Evolutionary conservation across 2,888 invertebrate genomes (phyloP).

Genomic region (Peribatodes rhomboidaria): DNA sequence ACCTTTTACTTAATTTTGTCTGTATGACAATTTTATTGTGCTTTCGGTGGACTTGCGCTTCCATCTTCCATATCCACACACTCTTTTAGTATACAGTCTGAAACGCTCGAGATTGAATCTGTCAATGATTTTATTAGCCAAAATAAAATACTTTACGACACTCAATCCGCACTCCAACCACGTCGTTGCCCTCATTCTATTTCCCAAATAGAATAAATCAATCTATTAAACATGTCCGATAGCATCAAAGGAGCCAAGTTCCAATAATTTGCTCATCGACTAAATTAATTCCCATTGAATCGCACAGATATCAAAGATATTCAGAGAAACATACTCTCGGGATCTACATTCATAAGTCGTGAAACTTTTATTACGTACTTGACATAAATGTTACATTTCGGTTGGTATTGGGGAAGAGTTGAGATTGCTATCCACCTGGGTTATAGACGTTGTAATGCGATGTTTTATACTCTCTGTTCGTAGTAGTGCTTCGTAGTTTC

Average conservation of each 20-base stretch:
- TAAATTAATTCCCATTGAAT: constrained; percentile 37
- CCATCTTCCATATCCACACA: too few species aligned
- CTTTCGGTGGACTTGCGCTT: too few species aligned
- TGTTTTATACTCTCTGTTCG: not conserved
- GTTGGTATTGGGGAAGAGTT: constrained; percentile 19
- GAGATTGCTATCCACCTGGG: constrained; percentile 8
- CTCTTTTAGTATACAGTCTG: too few species aligned
- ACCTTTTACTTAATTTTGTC: too few species aligned
- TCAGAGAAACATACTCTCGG: constrained; percentile 41
- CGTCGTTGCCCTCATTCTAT: constrained; percentile 14
- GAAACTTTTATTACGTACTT: constrained; percentile 47
- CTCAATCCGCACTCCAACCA: not conserved
- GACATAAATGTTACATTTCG: constrained; percentile 39
- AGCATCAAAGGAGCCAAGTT: constrained; percentile 33
- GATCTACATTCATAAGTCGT: constrained; percentile 42
- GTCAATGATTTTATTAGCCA: not conserved
- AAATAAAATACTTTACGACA: constrained; percentile 2
- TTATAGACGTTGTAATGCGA: too few species aligned
- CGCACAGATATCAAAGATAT: constrained; percentile 30
- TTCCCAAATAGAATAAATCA: constrained; percentile 33
- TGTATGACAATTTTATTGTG: too few species aligned
- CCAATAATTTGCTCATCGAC: constrained; percentile 33
- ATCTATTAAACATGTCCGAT: constrained; percentile 32
- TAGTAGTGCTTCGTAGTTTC: not conserved
- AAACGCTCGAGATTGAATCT: too few species aligned